Conservation (phyloP, 2,888 invertebrate genomes). For the Odontothrips loti region DNA sequence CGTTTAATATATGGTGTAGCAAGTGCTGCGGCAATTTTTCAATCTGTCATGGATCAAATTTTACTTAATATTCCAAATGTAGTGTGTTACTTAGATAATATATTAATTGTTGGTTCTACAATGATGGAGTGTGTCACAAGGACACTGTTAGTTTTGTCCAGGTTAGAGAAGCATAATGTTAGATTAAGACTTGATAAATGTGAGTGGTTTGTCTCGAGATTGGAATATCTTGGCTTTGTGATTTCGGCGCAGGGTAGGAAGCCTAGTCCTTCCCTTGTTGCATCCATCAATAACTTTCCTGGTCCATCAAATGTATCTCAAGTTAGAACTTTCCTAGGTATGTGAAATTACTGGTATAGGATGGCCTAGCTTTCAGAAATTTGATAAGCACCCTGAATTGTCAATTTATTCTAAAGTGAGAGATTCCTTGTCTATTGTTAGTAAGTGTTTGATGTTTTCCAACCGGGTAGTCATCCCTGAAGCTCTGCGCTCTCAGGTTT, state of each 20-base stretch:
- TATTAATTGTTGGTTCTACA: slow-evolving; percentile 31
- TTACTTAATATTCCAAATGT: slow-evolving; percentile 19
- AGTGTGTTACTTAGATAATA: slow-evolving; percentile 18
- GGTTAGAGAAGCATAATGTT: slow-evolving; percentile 29
- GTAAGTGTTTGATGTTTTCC: too few relatives aligned
- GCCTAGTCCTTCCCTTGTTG: background rate
- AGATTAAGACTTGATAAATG: background rate
- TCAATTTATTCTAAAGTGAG: background rate
- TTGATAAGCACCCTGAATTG: background rate
- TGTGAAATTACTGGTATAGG: too few relatives aligned
- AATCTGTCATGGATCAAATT: background rate
- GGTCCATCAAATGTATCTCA: background rate
- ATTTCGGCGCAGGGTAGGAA: too few relatives aligned
- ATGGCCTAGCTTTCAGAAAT: too few relatives aligned
- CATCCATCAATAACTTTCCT: background rate
- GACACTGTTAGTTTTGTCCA: slow-evolving; percentile 18
- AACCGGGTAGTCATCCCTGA: background rate
- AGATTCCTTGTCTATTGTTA: too few relatives aligned
- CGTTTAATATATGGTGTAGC: slow-evolving; percentile 16
- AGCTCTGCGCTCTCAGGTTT: background rate
- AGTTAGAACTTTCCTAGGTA: background rate
- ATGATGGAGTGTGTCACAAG: slow-evolving; percentile 26
- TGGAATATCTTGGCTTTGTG: background rate
- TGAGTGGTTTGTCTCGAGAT: background rate
- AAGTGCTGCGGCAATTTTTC: slow-evolving; percentile 16